Evolutionary conservation across 2,797 vertebrate species (phyloP).

Genomic region (Enteromius afrohamiltoni): DNA sequence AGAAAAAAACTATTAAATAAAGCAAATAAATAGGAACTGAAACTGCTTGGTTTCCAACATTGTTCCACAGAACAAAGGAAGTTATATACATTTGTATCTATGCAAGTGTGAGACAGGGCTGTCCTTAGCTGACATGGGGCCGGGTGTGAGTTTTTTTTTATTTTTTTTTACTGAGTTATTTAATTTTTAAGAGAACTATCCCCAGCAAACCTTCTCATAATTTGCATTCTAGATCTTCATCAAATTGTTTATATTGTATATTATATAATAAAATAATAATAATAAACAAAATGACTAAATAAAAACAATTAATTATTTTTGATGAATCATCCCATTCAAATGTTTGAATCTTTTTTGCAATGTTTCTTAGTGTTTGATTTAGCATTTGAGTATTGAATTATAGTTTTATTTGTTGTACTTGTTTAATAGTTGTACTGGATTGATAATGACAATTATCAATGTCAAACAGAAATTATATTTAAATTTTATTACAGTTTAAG

Average conservation of each 20-base stretch:
- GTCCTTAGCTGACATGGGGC: background rate
- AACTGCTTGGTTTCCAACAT: constrained; percentile 1
- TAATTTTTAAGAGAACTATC: background rate
- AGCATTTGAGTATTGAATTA: background rate
- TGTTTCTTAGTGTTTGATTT: background rate
- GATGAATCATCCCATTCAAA: background rate
- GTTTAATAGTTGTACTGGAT: background rate
- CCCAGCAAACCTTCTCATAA: background rate
- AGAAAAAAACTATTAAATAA: background rate
- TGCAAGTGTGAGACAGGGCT: background rate
- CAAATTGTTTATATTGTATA: background rate
- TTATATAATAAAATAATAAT: background rate
- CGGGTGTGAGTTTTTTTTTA: background rate
- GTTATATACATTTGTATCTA: background rate
- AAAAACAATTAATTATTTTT: background rate
- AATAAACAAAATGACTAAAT: background rate
- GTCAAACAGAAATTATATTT: background rate
- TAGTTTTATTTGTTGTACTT: background rate
- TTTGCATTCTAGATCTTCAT: background rate
- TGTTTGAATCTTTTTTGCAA: background rate
- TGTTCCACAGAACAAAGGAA: constrained; percentile 1
- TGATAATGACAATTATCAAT: background rate
- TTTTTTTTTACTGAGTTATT: background rate
- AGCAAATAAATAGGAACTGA: background rate
- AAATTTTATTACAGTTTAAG: background rate